phyloP scores from a whole-genome alignment of 2,113 vertebrate genomes.

The Harpagus bidentatus region DNA sequence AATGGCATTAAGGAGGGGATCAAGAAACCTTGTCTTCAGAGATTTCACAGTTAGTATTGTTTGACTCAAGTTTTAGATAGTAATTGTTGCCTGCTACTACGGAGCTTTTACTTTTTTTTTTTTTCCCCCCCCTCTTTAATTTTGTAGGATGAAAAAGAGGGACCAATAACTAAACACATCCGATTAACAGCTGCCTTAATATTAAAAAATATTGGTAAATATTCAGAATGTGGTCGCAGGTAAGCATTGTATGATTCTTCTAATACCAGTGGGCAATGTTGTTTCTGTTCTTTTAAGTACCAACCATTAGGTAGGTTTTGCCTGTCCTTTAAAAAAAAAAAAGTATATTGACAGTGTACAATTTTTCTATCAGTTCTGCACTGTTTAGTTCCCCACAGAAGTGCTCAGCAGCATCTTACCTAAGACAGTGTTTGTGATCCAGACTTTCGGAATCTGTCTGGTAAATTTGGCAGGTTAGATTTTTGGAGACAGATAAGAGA shows the following conservation, averaged over 20 bases:
- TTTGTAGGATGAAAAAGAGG: conserved; percentile 96
- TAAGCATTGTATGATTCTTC: conserved; percentile 71
- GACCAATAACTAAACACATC: conserved; percentile 99
- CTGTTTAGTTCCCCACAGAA: not conserved
- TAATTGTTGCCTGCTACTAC: not conserved
- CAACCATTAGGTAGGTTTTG: not conserved
- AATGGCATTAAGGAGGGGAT: conserved; percentile 96
- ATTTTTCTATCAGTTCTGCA: not conserved
- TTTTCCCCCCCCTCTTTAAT: not conserved
- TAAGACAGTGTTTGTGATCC: not conserved
- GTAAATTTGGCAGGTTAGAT: not conserved
- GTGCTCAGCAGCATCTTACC: not conserved
- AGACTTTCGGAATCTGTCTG: not conserved
- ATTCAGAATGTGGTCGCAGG: conserved; percentile 98
- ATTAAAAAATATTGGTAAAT: conserved; percentile 99
- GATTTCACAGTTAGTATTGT: conserved; percentile 92
- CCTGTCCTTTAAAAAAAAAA: not conserved
- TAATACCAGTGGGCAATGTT: not conserved
- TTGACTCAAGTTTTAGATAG: not conserved
- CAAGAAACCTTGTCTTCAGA: conserved; percentile 97
- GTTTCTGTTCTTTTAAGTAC: not conserved
- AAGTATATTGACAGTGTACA: not conserved
- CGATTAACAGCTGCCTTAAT: conserved; percentile 99
- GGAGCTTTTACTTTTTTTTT: not conserved
- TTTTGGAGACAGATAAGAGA: not conserved